Evolutionary conservation across 2,888 invertebrate genomes (phyloP).

Genomic region (Venusia cambrica): DNA sequence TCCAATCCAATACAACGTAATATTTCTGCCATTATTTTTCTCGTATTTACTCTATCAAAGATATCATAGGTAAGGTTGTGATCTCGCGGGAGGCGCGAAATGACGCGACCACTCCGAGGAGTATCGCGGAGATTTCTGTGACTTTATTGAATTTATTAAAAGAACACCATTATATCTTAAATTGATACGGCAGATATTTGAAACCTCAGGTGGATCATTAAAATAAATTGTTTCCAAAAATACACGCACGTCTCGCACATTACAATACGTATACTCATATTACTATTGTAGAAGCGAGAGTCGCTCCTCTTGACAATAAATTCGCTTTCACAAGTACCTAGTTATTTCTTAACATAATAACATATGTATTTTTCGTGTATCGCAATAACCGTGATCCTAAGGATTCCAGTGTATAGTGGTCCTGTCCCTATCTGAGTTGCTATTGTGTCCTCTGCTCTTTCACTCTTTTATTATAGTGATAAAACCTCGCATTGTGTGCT

Average conservation of each 20-base stretch:
- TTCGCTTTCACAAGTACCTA: constrained; percentile 18
- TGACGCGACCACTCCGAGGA: constrained; percentile 10
- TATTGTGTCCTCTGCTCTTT: constrained; percentile 32
- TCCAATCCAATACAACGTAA: no score
- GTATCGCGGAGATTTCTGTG: constrained; percentile 8
- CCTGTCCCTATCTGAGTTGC: constrained; percentile 23
- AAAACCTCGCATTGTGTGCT: constrained; percentile 36
- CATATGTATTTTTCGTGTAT: constrained; percentile 24
- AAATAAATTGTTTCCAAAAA: constrained; percentile 16
- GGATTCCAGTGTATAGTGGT: constrained; percentile 30
- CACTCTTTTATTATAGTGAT: constrained; percentile 37
- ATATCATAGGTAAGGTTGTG: constrained; percentile 13
- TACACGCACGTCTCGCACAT: constrained; percentile 6
- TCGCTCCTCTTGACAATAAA: constrained; percentile 19
- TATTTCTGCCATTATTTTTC: constrained; percentile 6
- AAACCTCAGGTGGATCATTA: constrained; percentile 12
- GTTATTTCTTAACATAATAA: constrained; percentile 18
- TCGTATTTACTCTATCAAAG: constrained; percentile 6
- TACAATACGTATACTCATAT: constrained; percentile 23
- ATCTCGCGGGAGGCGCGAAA: constrained; percentile 14
- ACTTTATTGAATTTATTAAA: constrained; percentile 11
- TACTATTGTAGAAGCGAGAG: constrained; percentile 21
- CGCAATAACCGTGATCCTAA: constrained; percentile 29
- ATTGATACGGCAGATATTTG: constrained; percentile 1
- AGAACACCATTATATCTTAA: background rate